These are phyloP conservation scores for Hemichromis elongatus DNA, from an alignment of 2,113 vertebrate species.

Conservation along the genomic window DNA sequence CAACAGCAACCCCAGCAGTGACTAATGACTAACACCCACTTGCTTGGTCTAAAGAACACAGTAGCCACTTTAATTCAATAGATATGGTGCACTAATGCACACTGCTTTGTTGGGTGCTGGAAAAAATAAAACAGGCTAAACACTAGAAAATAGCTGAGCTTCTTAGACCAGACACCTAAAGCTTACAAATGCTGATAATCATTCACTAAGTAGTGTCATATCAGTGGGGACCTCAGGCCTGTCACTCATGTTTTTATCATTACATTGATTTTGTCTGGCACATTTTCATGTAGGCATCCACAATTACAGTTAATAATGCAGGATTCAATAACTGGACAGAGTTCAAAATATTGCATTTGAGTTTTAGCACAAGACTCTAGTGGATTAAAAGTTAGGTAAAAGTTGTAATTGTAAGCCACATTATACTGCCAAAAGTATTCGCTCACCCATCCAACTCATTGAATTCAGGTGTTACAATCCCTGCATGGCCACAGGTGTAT, in stretches of 20 bases:
- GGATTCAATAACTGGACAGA: neutral
- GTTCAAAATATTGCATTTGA: neutral
- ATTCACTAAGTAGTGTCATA: neutral
- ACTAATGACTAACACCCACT: slow-evolving; percentile 64
- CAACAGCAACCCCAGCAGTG: slow-evolving; percentile 55
- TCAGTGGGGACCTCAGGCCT: neutral
- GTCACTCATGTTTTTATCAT: neutral
- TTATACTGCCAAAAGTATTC: neutral
- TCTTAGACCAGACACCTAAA: neutral
- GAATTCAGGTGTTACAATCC: neutral
- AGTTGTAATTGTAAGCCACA: neutral
- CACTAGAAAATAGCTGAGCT: neutral
- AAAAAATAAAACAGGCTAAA: neutral
- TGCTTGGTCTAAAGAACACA: slow-evolving; percentile 48
- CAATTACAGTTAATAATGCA: neutral
- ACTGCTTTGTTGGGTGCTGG: slow-evolving; percentile 1
- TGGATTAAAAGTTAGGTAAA: neutral
- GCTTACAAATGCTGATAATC: neutral
- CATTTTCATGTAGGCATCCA: neutral
- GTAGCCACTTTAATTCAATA: slow-evolving; percentile 42
- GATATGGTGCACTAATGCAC: slow-evolving; percentile 38
- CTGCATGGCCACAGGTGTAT: neutral
- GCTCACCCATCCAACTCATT: neutral
- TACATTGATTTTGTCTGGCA: neutral
- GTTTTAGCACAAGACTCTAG: neutral